A percentile compares a stretch with the other conserved stretches of the same genome.
Evolutionary conservation across 1,140 invertebrate genomes (phyloP).

Genomic region (Bemisia tabaci): DNA sequence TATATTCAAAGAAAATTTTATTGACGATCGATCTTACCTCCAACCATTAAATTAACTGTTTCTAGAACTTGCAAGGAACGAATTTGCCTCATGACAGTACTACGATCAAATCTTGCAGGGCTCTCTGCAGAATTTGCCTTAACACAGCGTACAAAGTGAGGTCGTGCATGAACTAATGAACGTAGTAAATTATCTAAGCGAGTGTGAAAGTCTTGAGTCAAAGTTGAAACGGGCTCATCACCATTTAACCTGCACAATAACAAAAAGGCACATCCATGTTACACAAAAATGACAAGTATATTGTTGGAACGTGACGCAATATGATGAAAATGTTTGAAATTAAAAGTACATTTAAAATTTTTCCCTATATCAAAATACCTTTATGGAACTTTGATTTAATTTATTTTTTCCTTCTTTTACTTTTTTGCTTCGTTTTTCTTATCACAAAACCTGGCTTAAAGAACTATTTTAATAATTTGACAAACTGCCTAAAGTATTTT

Average conservation of each 20-base stretch:
- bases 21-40: too few relatives aligned
- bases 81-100: slow-evolving; percentile 69
- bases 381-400: background rate
- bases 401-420: background rate
- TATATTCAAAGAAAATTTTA: too few relatives aligned
- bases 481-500: too few relatives aligned
- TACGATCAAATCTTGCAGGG: slow-evolving; percentile 62
- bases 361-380: background rate
- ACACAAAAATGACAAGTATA: too few relatives aligned
- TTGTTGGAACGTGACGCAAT: too few relatives aligned
- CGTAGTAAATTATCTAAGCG: slow-evolving; percentile 79
- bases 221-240: slow-evolving; percentile 74
- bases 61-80: slow-evolving; percentile 83
- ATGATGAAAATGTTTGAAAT: too few relatives aligned
- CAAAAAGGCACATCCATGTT: background rate
- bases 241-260: slow-evolving; percentile 49
- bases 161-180: slow-evolving; percentile 80
- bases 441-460: too few relatives aligned
- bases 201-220: slow-evolving; percentile 90
- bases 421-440: slow-evolving; percentile 4
- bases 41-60: slow-evolving; percentile 88
- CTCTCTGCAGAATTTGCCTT: slow-evolving; percentile 68
- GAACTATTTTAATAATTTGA: too few relatives aligned
- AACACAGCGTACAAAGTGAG: slow-evolving; percentile 86
- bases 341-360: too few relatives aligned